These are phyloP conservation scores for Tympanuchus pallidicinctus DNA, from an alignment of 2,113 vertebrate species.

Conservation along the genomic window DNA sequence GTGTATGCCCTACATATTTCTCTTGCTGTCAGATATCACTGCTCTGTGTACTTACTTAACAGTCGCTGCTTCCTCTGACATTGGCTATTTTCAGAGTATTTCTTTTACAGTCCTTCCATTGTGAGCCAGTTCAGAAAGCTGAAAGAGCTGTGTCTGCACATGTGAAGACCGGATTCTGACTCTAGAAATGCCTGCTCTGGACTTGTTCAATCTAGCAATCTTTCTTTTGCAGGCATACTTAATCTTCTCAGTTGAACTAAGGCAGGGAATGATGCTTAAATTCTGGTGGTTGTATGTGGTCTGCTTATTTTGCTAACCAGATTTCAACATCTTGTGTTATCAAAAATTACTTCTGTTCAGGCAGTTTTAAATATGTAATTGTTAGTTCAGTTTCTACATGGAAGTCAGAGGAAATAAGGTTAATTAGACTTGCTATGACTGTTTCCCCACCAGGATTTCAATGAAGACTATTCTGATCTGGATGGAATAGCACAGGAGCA, in stretches of 20 bases:
- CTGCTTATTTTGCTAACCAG: neutral
- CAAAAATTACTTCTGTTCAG: neutral
- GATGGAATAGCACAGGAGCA: slow-evolving; percentile 80
- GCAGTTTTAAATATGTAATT: neutral
- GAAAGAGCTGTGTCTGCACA: neutral
- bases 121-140: neutral
- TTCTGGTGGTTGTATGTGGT: neutral
- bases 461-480: slow-evolving; percentile 84
- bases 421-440: neutral
- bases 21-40: neutral
- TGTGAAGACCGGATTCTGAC: neutral
- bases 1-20: neutral
- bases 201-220: neutral
- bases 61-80: neutral
- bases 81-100: neutral
- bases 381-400: neutral
- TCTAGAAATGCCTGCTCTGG: neutral
- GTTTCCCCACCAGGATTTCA: slow-evolving; percentile 79
- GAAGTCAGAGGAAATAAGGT: neutral
- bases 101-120: neutral
- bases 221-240: neutral
- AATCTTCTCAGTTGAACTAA: neutral
- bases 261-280: neutral
- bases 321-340: neutral
- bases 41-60: neutral